These are phyloP conservation scores for Anoncus sp. DNA, from an alignment of 2,888 invertebrate species.

Conservation along the genomic window DNA sequence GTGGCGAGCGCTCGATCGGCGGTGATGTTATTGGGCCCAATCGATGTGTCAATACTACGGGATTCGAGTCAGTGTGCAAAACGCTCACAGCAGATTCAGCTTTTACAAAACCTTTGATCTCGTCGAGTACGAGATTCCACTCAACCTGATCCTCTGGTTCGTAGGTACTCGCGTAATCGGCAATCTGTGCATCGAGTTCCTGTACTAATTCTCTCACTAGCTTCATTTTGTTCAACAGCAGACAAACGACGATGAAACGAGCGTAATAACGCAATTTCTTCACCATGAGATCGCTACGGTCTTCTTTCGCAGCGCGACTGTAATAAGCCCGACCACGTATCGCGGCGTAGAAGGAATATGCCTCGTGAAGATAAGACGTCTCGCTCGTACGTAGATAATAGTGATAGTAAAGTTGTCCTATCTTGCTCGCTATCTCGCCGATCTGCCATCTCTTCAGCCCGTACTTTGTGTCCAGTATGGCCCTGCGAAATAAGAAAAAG, in stretches of 20 bases:
- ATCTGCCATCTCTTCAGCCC: constrained; percentile 99
- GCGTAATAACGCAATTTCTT: constrained; percentile 98
- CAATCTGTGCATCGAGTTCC: constrained; percentile 96
- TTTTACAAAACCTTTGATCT: constrained; percentile 97
- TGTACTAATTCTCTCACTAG: constrained; percentile 95
- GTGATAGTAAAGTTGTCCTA: constrained; percentile 99
- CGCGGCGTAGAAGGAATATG: constrained; percentile 98
- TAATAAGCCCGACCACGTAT: constrained; percentile 97
- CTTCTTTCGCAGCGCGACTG: constrained; percentile 96
- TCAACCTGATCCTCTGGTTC: constrained; percentile 97
- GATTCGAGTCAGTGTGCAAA: constrained; percentile 93
- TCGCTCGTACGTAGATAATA: constrained; percentile 99
- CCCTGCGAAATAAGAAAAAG: constrained; percentile 81
- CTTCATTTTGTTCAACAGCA: constrained; percentile 96
- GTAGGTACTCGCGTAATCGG: constrained; percentile 97
- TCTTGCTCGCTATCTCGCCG: constrained; percentile 99
- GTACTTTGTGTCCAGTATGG: constrained; percentile 95
- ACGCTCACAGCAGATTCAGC: constrained; percentile 96
- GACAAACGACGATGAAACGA: constrained; percentile 97
- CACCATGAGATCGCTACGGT: constrained; percentile 97
- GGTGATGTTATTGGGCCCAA: constrained; percentile 93
- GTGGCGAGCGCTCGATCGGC: constrained; percentile 93
- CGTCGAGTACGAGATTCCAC: constrained; percentile 97
- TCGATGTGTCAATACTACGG: constrained; percentile 94
- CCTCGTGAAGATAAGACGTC: constrained; percentile 97